A percentile compares a stretch with the other conserved stretches of the same genome.
These are phyloP conservation scores for Sepiola atlantica DNA, from an alignment of 2,888 invertebrate species.

Conservation along the genomic window DNA sequence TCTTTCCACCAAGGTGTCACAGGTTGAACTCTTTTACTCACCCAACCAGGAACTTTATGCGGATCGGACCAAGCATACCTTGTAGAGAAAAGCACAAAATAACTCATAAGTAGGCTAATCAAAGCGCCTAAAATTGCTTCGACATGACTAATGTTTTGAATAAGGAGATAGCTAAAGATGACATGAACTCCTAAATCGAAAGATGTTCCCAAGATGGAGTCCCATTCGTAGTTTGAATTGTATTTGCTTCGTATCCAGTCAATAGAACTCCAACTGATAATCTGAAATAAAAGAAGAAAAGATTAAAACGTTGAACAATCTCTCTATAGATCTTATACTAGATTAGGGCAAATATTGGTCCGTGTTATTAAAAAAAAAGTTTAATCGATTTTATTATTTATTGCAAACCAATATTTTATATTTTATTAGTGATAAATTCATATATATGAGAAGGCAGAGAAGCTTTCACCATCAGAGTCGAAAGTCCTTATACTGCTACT, in stretches of 20 bases:
- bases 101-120: constrained; percentile 54
- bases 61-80: constrained; percentile 67
- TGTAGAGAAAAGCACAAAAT: constrained; percentile 61
- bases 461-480: no score
- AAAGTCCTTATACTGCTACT: no score
- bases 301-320: no score
- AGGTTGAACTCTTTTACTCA: constrained; percentile 61
- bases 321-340: no score
- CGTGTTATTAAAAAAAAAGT: no score
- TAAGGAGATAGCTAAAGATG: constrained; percentile 61
- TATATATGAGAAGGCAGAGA: no score
- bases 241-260: constrained; percentile 63
- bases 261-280: constrained; percentile 69
- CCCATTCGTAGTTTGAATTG: constrained; percentile 57
- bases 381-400: no score
- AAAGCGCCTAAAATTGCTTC: constrained; percentile 56
- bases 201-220: constrained; percentile 63
- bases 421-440: no score
- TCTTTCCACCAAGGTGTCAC: constrained; percentile 33
- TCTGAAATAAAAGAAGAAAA: constrained; percentile 55
- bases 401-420: no score
- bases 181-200: constrained; percentile 67
- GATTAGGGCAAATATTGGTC: no score
- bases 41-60: constrained; percentile 62
- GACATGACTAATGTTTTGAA: constrained; percentile 57